Base-by-base conservation (phyloP, 2,888 invertebrate species). In the Mamestra brassicae region DNA sequence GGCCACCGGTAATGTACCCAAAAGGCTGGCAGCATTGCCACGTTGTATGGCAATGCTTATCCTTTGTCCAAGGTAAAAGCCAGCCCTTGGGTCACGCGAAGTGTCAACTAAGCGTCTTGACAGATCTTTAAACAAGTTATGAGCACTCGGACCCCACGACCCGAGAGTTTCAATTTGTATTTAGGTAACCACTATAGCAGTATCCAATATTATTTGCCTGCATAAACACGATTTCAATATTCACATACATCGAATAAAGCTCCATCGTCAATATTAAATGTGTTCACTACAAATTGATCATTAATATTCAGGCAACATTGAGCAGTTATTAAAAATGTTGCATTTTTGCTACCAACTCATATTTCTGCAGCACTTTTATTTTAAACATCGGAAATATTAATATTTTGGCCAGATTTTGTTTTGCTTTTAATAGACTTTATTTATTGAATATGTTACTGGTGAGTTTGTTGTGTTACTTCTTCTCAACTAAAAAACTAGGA, bases 221-320 rank as follows among this genome's bases (percentile, higher is more conserved):
- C 11, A 34, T n/a, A n/a, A 45, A 68, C 34, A 45, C 4, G 6
- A 13, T 47, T 47, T 47, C 62, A 61, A 47, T 61, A 36, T 47
- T 36, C 36, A 47, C 62, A n/a, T 61, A n/a, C 34, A n/a, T 36
- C 11, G n/a, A 13, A 36, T 47, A 11, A 15, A 15, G 15, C 34
- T 60, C 26, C 26, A 36, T 15, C 52, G 45, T 65, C 52, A n/a
- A 65, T 60, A 52, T 64, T 60, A 54, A 74, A 65, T 65, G 47
- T 60, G 54, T 65, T 65, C 65, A 61, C 38, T 36, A 17, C 38
- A 62, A 62, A 66, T 61, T 65, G 38, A 66, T 50, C 15, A 42
- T 75, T 73, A 65, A 73, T 55, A 75, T 75, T 65, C 38, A 55
- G 47, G 34, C n/a, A 69, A 50, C 47, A 50, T 64, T 50, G 11